phyloP scores from a whole-genome alignment of 2,888 invertebrate species.

The Eristalinus sepulchralis region DNA sequence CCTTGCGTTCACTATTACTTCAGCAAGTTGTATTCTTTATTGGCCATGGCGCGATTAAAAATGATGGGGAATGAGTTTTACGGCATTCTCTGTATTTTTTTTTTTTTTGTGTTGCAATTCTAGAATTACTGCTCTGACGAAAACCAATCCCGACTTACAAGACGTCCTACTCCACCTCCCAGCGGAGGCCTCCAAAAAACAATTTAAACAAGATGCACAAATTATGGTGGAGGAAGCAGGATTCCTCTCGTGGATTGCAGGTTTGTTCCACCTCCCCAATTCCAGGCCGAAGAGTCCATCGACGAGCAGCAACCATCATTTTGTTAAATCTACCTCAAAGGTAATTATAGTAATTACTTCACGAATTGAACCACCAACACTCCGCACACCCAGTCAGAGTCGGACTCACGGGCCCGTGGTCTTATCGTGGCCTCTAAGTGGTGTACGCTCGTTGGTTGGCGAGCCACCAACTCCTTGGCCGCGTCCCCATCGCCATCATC shows the following conservation, averaged over 20 bases:
- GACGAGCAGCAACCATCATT: constrained; percentile 72
- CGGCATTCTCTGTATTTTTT: no score
- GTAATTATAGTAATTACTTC: constrained; percentile 81
- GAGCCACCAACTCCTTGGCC: constrained; percentile 34
- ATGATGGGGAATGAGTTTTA: not conserved
- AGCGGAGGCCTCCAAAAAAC: constrained; percentile 42
- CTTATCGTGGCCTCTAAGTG: constrained; percentile 68
- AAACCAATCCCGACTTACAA: constrained; percentile 10
- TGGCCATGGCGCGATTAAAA: not conserved
- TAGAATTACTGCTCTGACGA: constrained; percentile 18
- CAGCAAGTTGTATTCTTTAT: not conserved
- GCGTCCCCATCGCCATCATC: constrained; percentile 6
- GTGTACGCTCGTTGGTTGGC: constrained; percentile 70
- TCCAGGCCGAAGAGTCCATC: constrained; percentile 47
- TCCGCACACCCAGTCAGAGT: constrained; percentile 28
- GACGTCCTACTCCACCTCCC: constrained; percentile 30
- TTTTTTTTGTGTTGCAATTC: constrained; percentile 35
- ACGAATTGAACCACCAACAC: constrained; percentile 77
- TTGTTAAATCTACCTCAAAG: constrained; percentile 80
- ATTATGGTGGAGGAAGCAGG: constrained; percentile 52
- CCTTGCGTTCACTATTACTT: not conserved
- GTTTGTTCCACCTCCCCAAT: constrained; percentile 51
- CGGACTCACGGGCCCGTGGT: constrained; percentile 18
- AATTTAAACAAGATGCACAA: constrained; percentile 67
- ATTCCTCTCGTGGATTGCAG: constrained; percentile 24